phyloP scores from a whole-genome alignment of 1,140 invertebrate species.

The Drosophila tsacasi region DNA sequence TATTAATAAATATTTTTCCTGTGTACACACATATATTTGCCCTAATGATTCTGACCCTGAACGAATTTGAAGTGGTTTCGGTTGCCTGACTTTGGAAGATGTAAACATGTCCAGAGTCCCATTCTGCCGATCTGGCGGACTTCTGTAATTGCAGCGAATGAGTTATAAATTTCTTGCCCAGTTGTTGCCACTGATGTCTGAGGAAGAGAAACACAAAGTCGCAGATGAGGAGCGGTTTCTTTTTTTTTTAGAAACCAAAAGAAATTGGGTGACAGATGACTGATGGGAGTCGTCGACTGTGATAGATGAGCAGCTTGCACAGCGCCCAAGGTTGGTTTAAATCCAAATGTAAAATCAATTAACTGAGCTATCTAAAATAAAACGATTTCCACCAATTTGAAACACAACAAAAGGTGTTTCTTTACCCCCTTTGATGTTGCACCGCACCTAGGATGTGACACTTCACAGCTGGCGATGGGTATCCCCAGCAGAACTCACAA shows the following conservation, averaged over 20 bases:
- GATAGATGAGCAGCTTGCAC: slow-evolving; percentile 16
- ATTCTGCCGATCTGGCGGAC: slow-evolving; percentile 28
- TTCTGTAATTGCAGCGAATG: slow-evolving; percentile 51
- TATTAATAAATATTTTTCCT: neutral
- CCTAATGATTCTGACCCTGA: slow-evolving; percentile 74
- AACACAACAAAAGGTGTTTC: slow-evolving; percentile 19
- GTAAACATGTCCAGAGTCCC: slow-evolving; percentile 52
- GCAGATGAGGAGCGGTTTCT: slow-evolving; percentile 3
- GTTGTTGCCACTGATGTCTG: slow-evolving; percentile 17
- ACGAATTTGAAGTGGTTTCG: slow-evolving; percentile 73
- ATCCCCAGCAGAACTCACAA: neutral
- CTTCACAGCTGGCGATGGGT: slow-evolving; percentile 3
- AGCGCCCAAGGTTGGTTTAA: slow-evolving; percentile 10
- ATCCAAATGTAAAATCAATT: slow-evolving; percentile 15
- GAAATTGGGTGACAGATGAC: slow-evolving; percentile 31
- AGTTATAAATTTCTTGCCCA: slow-evolving; percentile 41
- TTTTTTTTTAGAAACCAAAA: neutral
- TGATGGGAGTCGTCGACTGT: slow-evolving; percentile 19
- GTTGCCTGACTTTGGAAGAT: slow-evolving; percentile 25
- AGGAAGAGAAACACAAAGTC: neutral
- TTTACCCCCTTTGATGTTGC: slow-evolving; percentile 10
- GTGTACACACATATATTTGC: slow-evolving; percentile 30
- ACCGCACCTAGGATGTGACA: slow-evolving; percentile 11
- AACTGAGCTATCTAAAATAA: slow-evolving; percentile 3
- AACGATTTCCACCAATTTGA: slow-evolving; percentile 1